These are phyloP conservation scores for Cerceris rybyensis DNA, from an alignment of 2,888 invertebrate genomes.

Conservation along the genomic window DNA sequence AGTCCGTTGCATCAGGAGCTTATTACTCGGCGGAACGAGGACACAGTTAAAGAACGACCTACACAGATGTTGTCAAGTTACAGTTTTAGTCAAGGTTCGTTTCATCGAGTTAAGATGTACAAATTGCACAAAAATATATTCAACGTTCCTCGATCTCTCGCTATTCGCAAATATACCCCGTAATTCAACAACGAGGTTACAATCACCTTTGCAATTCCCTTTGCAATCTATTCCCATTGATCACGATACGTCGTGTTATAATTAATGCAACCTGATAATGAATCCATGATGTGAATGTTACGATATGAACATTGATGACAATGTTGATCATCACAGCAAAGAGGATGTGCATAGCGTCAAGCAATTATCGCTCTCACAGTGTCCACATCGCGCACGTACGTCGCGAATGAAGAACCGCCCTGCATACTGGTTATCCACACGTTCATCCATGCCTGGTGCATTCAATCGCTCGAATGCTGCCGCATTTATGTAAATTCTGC, in stretches of 20 bases:
- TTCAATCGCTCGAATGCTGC: slow-evolving; percentile 43
- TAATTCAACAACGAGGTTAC: slow-evolving; percentile 39
- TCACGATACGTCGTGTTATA: slow-evolving; percentile 59
- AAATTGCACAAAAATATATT: too few relatives aligned
- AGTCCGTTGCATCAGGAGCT: slow-evolving; percentile 25
- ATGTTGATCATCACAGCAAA: slow-evolving; percentile 19
- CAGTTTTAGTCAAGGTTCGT: too few relatives aligned
- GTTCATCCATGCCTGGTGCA: slow-evolving; percentile 14
- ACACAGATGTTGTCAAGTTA: too few relatives aligned
- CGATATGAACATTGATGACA: background rate
- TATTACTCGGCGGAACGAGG: slow-evolving; percentile 48
- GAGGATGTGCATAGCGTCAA: slow-evolving; percentile 11
- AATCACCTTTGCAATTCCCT: slow-evolving; percentile 59
- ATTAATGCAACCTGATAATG: slow-evolving; percentile 49
- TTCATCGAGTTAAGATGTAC: too few relatives aligned
- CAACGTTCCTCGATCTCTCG: too few relatives aligned
- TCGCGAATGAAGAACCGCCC: slow-evolving; percentile 24
- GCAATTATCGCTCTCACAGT: slow-evolving; percentile 57
- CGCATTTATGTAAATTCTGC: slow-evolving; percentile 37
- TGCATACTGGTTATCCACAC: slow-evolving; percentile 7
- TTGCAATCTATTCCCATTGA: slow-evolving; percentile 61
- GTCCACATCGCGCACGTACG: slow-evolving; percentile 35
- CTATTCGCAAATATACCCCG: background rate
- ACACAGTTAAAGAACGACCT: slow-evolving; percentile 29
- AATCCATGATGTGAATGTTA: too few relatives aligned